Base-by-base conservation (phyloP, 1,140 invertebrate genomes). In the Bombus superbus region DNA sequence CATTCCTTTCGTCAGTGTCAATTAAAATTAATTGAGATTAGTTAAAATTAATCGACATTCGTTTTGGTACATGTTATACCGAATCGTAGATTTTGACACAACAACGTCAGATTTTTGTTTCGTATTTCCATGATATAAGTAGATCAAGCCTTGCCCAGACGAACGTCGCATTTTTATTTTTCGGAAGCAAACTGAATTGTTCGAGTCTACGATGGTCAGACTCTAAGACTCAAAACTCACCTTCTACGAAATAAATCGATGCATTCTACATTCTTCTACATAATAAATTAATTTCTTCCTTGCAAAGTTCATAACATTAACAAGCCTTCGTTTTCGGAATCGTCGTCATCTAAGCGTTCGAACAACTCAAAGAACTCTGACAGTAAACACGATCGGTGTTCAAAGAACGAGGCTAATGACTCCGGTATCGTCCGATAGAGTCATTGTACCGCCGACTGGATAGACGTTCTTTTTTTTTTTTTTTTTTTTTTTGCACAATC, bases 351-450 rank as follows among this genome's bases (percentile, higher is more conserved):
- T 13, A n/a, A 4, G n/a, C 5, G n/a, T 32, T 15, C 62, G 3
- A 66, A 35, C n/a, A 8, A 35, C 13, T 66, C 64, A 13, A 13
- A 62, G 64, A 32, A 32, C 47, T 22, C 47, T 22, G n/a, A 32
- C 64, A 66, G 5, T 8, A 66, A 66, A 15, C 64, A 35, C n/a
- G 64, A 35, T 32, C n/a, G 64, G 15, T 18, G 15, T 18, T 10
- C 15, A 35, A 69, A 40, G 68, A 69, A 69, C 25, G 1, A 18
- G 11, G 8, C 35, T 32, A 38, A 28, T 68, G 18, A 28, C 25
- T 15, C 22, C 62, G 32, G 68, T 68, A n/a, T 28, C 25, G 47
- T 53, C 40, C 68, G 72, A 83, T 53, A 83, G 68, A 83, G 81
- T 76, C 57, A 76, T 83, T 83, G 81, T 76, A 53, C 62, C 40